phyloP scores from a whole-genome alignment of 2,113 vertebrate genomes.

The Coracopsis vasa region DNA sequence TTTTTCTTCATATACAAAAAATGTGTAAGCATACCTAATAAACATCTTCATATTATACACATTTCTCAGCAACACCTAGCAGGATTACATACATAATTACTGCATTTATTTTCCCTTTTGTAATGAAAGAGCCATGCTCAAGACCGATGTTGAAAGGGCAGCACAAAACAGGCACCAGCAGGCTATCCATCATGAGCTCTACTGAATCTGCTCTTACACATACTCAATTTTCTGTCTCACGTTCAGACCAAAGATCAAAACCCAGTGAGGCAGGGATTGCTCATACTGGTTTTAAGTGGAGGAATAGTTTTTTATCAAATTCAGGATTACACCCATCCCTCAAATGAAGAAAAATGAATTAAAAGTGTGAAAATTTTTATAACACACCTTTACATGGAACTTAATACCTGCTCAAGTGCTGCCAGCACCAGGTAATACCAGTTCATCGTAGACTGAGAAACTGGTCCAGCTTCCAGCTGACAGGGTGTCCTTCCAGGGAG shows the following conservation, averaged over 20 bases:
- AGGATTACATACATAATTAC: not conserved
- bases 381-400: not conserved
- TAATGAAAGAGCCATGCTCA: not conserved
- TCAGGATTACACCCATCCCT: not conserved
- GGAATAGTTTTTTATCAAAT: not conserved
- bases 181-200: not conserved
- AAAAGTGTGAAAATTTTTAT: not conserved
- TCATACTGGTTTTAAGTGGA: rapidly evolving
- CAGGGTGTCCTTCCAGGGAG: not conserved
- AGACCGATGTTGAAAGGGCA: not conserved
- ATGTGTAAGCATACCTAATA: not conserved
- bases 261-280: not conserved
- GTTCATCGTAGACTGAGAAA: not conserved
- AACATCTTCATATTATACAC: not conserved
- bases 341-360: not conserved
- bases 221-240: rapidly evolving
- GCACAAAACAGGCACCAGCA: not conserved
- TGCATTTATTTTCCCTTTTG: not conserved
- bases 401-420: not conserved
- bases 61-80: not conserved
- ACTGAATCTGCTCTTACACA: not conserved
- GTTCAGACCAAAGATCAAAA: not conserved
- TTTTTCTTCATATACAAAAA: not conserved
- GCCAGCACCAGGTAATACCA: not conserved
- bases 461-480: not conserved